Percentiles rank a stretch among this genome's conserved stretches.
Evolutionary conservation across 1,140 invertebrate genomes (phyloP).

Genomic region (Zophobas atratus): DNA sequence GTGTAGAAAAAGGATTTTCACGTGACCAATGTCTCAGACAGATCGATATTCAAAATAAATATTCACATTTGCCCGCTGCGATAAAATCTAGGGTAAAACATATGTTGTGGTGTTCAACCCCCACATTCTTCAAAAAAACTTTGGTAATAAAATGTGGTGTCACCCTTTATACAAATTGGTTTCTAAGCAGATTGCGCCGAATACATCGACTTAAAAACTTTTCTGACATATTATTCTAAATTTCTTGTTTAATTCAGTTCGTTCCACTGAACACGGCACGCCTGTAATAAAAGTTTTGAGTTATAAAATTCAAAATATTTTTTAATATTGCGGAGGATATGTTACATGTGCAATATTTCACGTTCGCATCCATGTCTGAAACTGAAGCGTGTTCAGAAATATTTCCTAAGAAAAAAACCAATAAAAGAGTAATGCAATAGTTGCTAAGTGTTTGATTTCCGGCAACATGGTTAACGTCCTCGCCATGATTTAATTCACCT

Average conservation of each 20-base stretch:
- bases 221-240: slow-evolving; percentile 19
- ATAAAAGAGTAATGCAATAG: neutral
- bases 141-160: neutral
- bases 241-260: slow-evolving; percentile 27
- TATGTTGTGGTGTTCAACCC: neutral
- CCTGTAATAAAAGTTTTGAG: slow-evolving; percentile 10
- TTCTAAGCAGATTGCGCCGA: neutral
- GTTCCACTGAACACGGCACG: neutral
- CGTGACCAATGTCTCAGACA: too few species aligned
- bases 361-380: neutral
- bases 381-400: neutral
- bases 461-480: neutral
- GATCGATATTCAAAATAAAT: too few species aligned
- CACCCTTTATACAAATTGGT: slow-evolving; percentile 1
- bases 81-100: neutral
- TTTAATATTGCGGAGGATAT: neutral
- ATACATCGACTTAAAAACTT: slow-evolving; percentile 25
- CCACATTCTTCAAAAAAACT: neutral
- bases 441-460: slow-evolving; percentile 11
- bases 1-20: too few species aligned
- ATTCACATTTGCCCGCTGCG: too few species aligned
- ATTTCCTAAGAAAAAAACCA: neutral
- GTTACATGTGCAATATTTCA: neutral
- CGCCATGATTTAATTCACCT: slow-evolving; percentile 30
- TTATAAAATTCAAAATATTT: slow-evolving; percentile 1